Conservation (phyloP, 1,140 invertebrate genomes). For the Aphelenchoides fujianensis region DNA sequence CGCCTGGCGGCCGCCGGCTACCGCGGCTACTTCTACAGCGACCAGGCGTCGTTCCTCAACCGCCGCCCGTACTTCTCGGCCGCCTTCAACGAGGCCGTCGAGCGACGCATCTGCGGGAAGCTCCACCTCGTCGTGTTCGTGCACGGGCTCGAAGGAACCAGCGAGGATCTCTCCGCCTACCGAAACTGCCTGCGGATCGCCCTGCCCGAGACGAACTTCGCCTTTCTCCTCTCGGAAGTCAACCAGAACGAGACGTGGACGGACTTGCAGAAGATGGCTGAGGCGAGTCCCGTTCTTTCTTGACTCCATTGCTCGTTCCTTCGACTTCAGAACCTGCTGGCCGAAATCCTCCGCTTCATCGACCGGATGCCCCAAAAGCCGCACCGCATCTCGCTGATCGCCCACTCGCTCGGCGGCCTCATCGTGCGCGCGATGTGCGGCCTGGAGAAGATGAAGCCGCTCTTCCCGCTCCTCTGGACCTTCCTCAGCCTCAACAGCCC, state of each 20-base stretch:
- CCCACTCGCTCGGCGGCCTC: slow-evolving; percentile 35
- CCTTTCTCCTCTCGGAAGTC: slow-evolving; percentile 37
- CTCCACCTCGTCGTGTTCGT: slow-evolving; percentile 31
- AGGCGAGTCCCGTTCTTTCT: too few relatives aligned
- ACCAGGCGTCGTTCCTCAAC: slow-evolving; percentile 11
- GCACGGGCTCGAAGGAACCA: slow-evolving; percentile 12
- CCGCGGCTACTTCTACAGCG: slow-evolving; percentile 35
- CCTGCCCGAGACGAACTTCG: slow-evolving; percentile 31
- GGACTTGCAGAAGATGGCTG: slow-evolving; percentile 28
- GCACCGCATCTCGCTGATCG: slow-evolving; percentile 30
- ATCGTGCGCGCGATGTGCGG: slow-evolving; percentile 34
- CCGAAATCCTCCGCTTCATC: slow-evolving; percentile 32
- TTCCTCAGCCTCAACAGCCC: slow-evolving; percentile 34
- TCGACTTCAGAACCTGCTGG: slow-evolving; percentile 36
- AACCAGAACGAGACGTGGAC: slow-evolving; percentile 44
- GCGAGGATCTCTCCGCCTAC: slow-evolving; percentile 34
- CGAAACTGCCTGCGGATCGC: slow-evolving; percentile 32
- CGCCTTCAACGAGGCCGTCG: slow-evolving; percentile 23
- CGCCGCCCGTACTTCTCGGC: slow-evolving; percentile 29
- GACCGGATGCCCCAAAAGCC: slow-evolving; percentile 24
- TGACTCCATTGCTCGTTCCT: too few relatives aligned
- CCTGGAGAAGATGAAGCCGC: slow-evolving; percentile 15
- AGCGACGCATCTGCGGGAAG: slow-evolving; percentile 17
- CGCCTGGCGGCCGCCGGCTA: slow-evolving; percentile 13
- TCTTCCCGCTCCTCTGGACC: slow-evolving; percentile 27